phyloP scores from a whole-genome alignment of 2,797 vertebrate species.

The Xenopus petersii region DNA sequence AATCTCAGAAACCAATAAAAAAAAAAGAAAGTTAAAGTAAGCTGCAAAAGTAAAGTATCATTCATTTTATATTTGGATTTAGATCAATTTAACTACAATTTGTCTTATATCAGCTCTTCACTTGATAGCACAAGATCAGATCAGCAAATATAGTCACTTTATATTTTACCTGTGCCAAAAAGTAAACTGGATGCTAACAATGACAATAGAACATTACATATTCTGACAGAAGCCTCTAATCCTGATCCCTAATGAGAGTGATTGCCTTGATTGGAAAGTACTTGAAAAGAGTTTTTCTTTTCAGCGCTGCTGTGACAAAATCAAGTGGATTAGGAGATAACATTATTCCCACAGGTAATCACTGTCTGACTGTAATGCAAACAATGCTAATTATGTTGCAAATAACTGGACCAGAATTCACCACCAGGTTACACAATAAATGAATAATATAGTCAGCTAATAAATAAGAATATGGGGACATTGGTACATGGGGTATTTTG shows the following conservation, averaged over 20 bases:
- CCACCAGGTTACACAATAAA: not conserved
- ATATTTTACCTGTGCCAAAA: too few species aligned
- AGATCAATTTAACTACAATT: too few species aligned
- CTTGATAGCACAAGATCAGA: too few species aligned
- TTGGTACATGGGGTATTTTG: too few species aligned
- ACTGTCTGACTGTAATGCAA: constrained; percentile 49
- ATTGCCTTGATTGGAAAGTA: constrained; percentile 40
- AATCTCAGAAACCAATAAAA: too few species aligned
- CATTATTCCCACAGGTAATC: constrained; percentile 47
- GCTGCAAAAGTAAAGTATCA: too few species aligned
- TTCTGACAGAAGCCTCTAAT: constrained; percentile 30
- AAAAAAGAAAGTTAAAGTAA: too few species aligned
- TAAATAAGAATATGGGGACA: too few species aligned
- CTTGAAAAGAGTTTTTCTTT: constrained; percentile 40
- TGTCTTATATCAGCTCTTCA: too few species aligned
- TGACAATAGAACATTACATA: constrained; percentile 11
- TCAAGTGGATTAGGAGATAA: constrained; percentile 45
- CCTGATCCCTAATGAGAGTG: constrained; percentile 30
- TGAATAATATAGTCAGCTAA: too few species aligned
- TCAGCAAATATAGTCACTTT: too few species aligned
- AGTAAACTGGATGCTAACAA: not conserved
- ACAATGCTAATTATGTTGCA: constrained; percentile 48
- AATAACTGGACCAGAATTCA: constrained; percentile 34
- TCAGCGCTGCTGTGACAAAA: constrained; percentile 46
- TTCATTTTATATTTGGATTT: too few species aligned